Percentiles rank a stretch among this genome's conserved stretches.
These are phyloP conservation scores for Drosophila parvula DNA, from an alignment of 1,140 invertebrate genomes.

Conservation along the genomic window DNA sequence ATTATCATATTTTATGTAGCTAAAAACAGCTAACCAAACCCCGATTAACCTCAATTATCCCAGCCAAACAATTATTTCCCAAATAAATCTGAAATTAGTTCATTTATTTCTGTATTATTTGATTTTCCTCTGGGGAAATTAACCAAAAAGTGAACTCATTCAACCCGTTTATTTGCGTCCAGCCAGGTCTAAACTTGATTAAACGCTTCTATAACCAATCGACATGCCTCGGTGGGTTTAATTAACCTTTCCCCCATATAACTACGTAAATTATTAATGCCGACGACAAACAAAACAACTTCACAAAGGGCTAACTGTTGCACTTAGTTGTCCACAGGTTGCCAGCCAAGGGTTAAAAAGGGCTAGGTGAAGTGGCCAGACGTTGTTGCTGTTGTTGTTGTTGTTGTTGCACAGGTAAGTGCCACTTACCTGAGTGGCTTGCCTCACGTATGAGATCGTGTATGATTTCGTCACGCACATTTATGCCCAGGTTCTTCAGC, in stretches of 20 bases:
- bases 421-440: constrained; percentile 87
- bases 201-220: constrained; percentile 28
- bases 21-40: too few relatives aligned
- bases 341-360: constrained; percentile 1
- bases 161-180: not conserved
- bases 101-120: constrained; percentile 1
- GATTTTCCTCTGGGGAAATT: constrained; percentile 20
- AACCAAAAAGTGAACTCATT: constrained; percentile 9
- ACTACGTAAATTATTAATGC: constrained; percentile 43
- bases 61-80: not conserved
- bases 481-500: constrained; percentile 90
- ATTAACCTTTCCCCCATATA: constrained; percentile 29
- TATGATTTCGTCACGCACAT: constrained; percentile 88
- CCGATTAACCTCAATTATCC: not conserved
- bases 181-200: constrained; percentile 24
- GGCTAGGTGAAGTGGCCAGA: constrained; percentile 12
- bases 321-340: constrained; percentile 43
- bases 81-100: not conserved
- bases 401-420: constrained; percentile 28
- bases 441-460: constrained; percentile 89
- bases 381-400: constrained; percentile 36
- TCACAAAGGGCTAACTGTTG: constrained; percentile 55
- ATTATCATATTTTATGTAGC: too few relatives aligned
- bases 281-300: constrained; percentile 19
- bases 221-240: constrained; percentile 35